Evolutionary conservation across 1,140 invertebrate species (phyloP), one percentile per base, ranked within the genome.

Genomic region (Cataglyphis hispanica): DNA sequence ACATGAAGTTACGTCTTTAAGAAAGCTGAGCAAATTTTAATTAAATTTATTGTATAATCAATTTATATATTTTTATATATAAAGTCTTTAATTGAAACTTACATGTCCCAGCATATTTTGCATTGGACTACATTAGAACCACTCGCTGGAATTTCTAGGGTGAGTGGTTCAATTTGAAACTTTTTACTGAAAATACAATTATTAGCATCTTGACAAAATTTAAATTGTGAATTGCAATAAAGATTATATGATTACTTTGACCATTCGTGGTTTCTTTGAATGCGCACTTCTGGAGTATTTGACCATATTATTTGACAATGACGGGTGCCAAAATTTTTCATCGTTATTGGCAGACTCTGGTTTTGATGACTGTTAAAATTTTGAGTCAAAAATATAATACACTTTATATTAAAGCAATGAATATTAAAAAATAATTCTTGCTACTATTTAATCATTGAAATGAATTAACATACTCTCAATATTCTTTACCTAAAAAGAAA

Each of bases 291-390:
- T n/a, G 78, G 83, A 6, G 58, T 69, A 69, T 87, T 93, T 0
- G 93, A 86, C 84, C 93, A 94, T 6, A 92, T 76, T 19, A 95
- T 66, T 80, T 92, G 92, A 56, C 94, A 91, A n/a, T 61, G 8
- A n/a, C 84, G 85, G 6, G 80, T 92, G 1, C 95, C 93, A 56
- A 93, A 86, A 87, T 96, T 96, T 27, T 80, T 93, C 16, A 95
- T 64, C 1, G 63, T 92, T 61, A 96, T 89, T n/a, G 93, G 86
- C 13, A 91, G 40, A 43, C 40, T 84, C 25, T 94, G 92, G 13
- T 86, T 72, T 70, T 94, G 91, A 70, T 93, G 87, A 7, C 95
- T 95, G 2, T 19, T n/a, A 4, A 85, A 75, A 74, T 74, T 34
- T 37, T 50, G 66, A 61, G 58, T 78, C n/a, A 72, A 53, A 19